Conservation (phyloP, 1,140 invertebrate genomes). For the Brachionus paranguensis region DNA sequence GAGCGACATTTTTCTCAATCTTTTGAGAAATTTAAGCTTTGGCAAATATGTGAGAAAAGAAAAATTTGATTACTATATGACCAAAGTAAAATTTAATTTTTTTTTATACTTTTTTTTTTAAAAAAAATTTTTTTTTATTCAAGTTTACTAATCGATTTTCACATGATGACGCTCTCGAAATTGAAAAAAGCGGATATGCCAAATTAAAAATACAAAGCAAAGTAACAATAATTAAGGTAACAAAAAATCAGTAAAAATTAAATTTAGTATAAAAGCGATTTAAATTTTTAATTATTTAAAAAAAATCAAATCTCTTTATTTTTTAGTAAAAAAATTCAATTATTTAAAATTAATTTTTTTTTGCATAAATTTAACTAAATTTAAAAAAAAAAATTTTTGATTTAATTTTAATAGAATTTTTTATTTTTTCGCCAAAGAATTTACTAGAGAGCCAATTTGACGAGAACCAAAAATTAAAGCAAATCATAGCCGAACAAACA, state of each 20-base stretch:
- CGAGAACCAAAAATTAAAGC: slow-evolving; percentile 21
- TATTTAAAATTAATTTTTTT: no score
- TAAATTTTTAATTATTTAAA: no score
- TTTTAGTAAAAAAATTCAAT: no score
- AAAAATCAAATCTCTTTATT: no score
- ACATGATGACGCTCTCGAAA: neutral
- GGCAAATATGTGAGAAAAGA: slow-evolving; percentile 24
- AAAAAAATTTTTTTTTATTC: neutral
- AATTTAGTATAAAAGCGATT: no score
- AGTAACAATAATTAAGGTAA: neutral
- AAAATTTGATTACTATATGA: neutral
- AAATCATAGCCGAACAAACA: neutral
- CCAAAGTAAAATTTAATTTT: slow-evolving; percentile 3
- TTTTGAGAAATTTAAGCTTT: neutral
- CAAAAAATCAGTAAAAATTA: neutral
- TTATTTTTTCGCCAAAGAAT: neutral
- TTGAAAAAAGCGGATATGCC: neutral
- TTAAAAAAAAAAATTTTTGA: neutral
- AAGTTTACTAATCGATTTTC: neutral
- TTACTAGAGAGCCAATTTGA: slow-evolving; percentile 27
- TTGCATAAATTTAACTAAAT: neutral
- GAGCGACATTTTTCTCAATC: slow-evolving; percentile 1
- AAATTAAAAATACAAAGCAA: neutral
- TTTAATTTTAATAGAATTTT: no score
- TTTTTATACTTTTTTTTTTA: neutral